A percentile compares a stretch with the other conserved stretches of the same genome.
Evolutionary conservation across 1,140 invertebrate species (phyloP).

Genomic region (Bombus difficillimus): DNA sequence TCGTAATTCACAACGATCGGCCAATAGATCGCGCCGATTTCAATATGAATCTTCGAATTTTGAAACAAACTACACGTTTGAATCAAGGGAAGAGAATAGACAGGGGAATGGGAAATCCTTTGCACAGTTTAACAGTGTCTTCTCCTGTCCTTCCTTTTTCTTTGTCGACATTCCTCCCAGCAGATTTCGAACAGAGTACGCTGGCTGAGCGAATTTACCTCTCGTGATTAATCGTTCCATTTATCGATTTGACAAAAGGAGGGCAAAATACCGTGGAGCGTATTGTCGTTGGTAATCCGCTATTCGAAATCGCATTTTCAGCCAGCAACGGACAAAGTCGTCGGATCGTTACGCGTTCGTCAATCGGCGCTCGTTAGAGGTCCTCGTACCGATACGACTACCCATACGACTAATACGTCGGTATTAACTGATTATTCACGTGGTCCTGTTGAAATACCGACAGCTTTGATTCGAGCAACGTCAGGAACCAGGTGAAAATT

Average conservation of each 20-base stretch:
- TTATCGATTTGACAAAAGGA: constrained; percentile 30
- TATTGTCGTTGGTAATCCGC: constrained; percentile 19
- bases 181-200: neutral
- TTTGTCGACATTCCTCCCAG: neutral
- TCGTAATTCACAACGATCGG: neutral
- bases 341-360: constrained; percentile 47
- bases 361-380: constrained; percentile 40
- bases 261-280: constrained; percentile 18
- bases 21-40: neutral
- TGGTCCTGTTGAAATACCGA: no score
- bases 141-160: neutral
- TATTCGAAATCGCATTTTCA: constrained; percentile 36
- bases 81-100: neutral
- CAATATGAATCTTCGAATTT: neutral
- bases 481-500: neutral
- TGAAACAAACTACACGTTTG: neutral
- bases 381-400: no score
- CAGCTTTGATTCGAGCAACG: neutral
- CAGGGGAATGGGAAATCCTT: neutral
- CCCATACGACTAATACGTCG: neutral
- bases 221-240: constrained; percentile 24
- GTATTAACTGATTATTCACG: constrained; percentile 24
- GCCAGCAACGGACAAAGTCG: constrained; percentile 11
- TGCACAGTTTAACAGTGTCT: neutral
- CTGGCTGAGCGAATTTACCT: neutral